Percentiles rank a stretch among this genome's conserved stretches.
Conservation (phyloP, 2,113 vertebrate species). For the Ranitomeya variabilis region DNA sequence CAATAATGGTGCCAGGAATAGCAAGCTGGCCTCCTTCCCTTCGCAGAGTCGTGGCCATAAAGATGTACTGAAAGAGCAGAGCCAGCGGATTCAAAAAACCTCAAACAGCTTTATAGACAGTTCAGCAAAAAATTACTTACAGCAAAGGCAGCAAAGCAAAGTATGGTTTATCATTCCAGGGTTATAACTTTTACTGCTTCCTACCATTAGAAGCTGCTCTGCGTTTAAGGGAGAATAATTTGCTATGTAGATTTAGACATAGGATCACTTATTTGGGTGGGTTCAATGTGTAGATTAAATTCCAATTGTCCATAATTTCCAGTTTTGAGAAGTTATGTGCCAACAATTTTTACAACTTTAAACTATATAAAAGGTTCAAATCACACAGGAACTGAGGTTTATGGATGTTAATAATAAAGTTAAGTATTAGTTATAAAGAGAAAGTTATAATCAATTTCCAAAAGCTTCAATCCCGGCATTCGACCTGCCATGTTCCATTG, state of each 20-base stretch:
- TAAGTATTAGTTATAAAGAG: neutral
- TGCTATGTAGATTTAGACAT: neutral
- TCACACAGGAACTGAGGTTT: neutral
- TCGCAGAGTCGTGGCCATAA: slow-evolving; percentile 52
- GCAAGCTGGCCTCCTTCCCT: slow-evolving; percentile 56
- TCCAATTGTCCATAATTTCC: neutral
- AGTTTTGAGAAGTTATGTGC: neutral
- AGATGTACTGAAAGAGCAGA: slow-evolving; percentile 57
- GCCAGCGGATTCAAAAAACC: slow-evolving; percentile 57
- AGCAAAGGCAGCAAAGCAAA: slow-evolving; percentile 43
- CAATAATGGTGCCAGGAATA: slow-evolving; percentile 58
- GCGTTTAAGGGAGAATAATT: neutral
- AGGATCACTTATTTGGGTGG: slow-evolving; percentile 16
- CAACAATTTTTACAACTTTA: neutral
- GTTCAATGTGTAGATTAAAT: neutral
- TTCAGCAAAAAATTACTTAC: slow-evolving; percentile 55
- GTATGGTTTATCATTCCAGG: slow-evolving; percentile 50
- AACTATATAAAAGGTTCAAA: neutral
- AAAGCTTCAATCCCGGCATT: neutral
- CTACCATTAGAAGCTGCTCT: slow-evolving; percentile 28
- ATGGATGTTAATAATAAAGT: neutral
- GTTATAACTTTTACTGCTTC: slow-evolving; percentile 47
- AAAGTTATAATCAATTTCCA: neutral
- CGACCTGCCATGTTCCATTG: neutral
- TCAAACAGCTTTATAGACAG: slow-evolving; percentile 59